Base-by-base conservation (phyloP, 2,888 invertebrate genomes). In the Byasa hedistus region DNA sequence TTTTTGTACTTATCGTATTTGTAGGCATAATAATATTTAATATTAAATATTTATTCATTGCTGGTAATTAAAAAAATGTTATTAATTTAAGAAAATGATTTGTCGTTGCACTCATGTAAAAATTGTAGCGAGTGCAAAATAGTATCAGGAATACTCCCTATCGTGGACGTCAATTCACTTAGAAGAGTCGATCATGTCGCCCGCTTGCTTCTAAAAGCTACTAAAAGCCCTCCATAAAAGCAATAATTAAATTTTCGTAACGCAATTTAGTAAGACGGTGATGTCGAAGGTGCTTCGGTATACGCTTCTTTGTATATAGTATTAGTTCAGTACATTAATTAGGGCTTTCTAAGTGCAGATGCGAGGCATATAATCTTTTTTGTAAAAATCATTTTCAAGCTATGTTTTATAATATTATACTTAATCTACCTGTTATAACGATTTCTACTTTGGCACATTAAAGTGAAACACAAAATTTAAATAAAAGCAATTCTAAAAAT, bases 171-270 rank as follows among this genome's bases (percentile, higher is more conserved):
- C 90, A 90, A 90, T 89, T 90, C 89, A 91, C 88, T 90, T 89
- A 77, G 81, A 81, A 80, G 83, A 88, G 86, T 87, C 90, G 91
- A 91, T 91, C 88, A 89, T 83, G 83, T 79, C 79, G 79, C 78
- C 86, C 89, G 85, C 89, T 89, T 87, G 81, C 85, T 86, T 84
- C 90, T 92, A 91, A 92, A 92, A 92, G 92, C 92, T 90, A 86
- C 92, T 92, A 91, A 92, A 92, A 92, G 92, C 92, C 84, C 87
- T 91, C 89, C 89, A 89, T 92, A 90, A 92, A 92, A 92, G 92
- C 92, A 91, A 92, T 92, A 91, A 92, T 92, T 91, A 89, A 87
- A 91, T 92, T 91, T 83, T 77, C 79, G 84, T 92, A 92, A 92
- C 89, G 78, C 87, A 89, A 92, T 92, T 91, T 89, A 83, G 83